These are phyloP conservation scores for Diarsia mendica DNA, from an alignment of 2,888 invertebrate species.

Conservation along the genomic window DNA sequence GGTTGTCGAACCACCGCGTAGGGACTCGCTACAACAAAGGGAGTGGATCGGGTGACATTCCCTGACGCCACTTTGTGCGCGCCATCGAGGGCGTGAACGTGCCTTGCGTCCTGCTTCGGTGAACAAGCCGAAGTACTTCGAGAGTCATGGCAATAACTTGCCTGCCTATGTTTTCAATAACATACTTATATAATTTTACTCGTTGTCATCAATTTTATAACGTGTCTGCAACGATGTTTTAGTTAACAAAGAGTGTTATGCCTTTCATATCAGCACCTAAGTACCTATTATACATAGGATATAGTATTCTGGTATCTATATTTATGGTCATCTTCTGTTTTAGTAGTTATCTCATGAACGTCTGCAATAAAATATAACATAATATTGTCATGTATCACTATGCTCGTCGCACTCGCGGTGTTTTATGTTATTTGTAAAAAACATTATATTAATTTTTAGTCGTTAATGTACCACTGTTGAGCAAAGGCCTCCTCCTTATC, in stretches of 20 bases:
- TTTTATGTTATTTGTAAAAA: not conserved
- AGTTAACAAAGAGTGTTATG: not conserved
- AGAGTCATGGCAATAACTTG: constrained; percentile 14
- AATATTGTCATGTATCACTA: not conserved
- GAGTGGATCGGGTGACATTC: constrained; percentile 78
- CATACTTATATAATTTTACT: not conserved
- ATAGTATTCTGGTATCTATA: too few relatives aligned
- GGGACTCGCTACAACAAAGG: constrained; percentile 77
- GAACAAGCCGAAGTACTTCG: constrained; percentile 46
- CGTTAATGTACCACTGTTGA: not conserved
- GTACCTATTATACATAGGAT: not conserved
- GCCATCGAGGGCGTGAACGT: constrained; percentile 82
- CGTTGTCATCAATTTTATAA: not conserved
- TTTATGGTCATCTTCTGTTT: not conserved
- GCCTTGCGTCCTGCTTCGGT: constrained; percentile 55
- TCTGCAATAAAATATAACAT: not conserved
- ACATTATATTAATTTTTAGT: not conserved
- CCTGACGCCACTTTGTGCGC: constrained; percentile 79
- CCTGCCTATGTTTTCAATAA: constrained; percentile 1
- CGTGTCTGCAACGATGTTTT: not conserved
- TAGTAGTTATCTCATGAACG: not conserved
- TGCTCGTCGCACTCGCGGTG: not conserved
- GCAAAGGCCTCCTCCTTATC: not conserved
- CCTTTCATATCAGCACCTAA: not conserved
- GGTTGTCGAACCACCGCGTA: constrained; percentile 83